A percentile compares a stretch with the other conserved stretches of the same genome.
Evolutionary conservation across 2,797 vertebrate species (phyloP).

Genomic region (Lutjanus argentimaculatus): DNA sequence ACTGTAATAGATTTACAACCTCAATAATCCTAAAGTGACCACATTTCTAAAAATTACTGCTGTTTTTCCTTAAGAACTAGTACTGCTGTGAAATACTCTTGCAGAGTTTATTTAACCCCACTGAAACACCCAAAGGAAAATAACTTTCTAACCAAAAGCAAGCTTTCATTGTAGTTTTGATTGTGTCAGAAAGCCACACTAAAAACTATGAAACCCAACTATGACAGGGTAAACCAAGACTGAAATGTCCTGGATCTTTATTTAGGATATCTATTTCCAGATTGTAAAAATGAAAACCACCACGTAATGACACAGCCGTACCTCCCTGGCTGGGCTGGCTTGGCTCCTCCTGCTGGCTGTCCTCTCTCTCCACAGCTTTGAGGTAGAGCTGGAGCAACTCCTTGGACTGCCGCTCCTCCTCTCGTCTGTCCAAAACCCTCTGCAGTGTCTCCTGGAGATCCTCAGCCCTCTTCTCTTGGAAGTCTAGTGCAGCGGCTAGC

Average conservation of each 20-base stretch:
- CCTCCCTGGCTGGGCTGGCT: conserved; percentile 56
- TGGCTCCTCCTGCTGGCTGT: conserved; percentile 38
- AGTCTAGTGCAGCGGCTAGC: conserved; percentile 88
- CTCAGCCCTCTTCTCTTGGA: conserved; percentile 76
- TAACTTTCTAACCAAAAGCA: not conserved
- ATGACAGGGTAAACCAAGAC: not conserved
- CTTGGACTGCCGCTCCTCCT: conserved; percentile 92
- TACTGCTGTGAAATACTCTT: not conserved
- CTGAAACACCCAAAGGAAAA: not conserved
- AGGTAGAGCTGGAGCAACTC: conserved; percentile 93
- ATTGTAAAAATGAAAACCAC: conserved; percentile 23
- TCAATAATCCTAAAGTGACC: not conserved
- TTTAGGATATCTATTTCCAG: not conserved
- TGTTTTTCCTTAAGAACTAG: not conserved
- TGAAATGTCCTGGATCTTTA: not conserved
- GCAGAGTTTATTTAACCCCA: not conserved
- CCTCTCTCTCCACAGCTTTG: conserved; percentile 81
- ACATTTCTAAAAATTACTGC: not conserved
- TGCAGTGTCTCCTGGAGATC: conserved; percentile 91
- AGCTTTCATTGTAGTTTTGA: not conserved
- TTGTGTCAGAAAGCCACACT: not conserved
- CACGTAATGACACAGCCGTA: conserved; percentile 39
- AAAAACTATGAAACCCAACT: not conserved
- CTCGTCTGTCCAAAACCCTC: conserved; percentile 90
- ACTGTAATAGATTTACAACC: not conserved